These are phyloP conservation scores for Listrodromus nycthemerus DNA, from an alignment of 2,888 invertebrate species.

Conservation along the genomic window DNA sequence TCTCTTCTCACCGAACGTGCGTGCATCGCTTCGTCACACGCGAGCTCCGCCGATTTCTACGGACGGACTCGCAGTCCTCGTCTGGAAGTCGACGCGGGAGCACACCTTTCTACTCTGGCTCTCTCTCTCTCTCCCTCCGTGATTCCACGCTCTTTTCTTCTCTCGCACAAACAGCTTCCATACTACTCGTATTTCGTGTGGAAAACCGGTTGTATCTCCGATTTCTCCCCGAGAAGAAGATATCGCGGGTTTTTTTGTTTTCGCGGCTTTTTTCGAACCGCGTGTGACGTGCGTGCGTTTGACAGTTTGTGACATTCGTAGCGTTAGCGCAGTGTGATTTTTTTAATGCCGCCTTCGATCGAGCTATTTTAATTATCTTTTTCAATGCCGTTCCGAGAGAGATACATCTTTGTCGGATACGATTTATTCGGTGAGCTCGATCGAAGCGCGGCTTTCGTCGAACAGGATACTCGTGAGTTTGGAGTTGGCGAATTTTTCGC, in stretches of 20 bases:
- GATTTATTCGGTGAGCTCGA: slow-evolving; percentile 60
- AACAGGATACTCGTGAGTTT: slow-evolving; percentile 76
- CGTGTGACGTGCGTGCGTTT: slow-evolving; percentile 65
- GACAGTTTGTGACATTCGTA: slow-evolving; percentile 59
- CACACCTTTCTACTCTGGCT: slow-evolving; percentile 34
- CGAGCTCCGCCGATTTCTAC: slow-evolving; percentile 48
- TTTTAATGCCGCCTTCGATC: slow-evolving; percentile 76
- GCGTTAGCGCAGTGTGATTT: not conserved
- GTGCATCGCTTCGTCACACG: slow-evolving; percentile 49
- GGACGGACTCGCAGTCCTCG: slow-evolving; percentile 58
- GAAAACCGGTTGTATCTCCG: slow-evolving; percentile 53
- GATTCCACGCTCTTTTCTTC: slow-evolving; percentile 60
- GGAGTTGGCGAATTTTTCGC: slow-evolving; percentile 58
- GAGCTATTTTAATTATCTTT: slow-evolving; percentile 37
- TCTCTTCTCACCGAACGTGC: slow-evolving; percentile 55
- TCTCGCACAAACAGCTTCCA: slow-evolving; percentile 9
- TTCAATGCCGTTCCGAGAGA: not conserved
- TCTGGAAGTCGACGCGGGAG: slow-evolving; percentile 65
- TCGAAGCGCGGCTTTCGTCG: slow-evolving; percentile 78
- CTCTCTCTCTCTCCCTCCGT: slow-evolving; percentile 1
- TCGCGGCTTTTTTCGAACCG: slow-evolving; percentile 30
- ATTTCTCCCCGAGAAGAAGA: slow-evolving; percentile 34
- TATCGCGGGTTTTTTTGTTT: not conserved
- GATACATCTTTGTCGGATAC: not conserved
- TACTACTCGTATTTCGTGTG: not conserved